Evolutionary conservation across 2,888 invertebrate species (phyloP).

Genomic region (Eumerus sabulonum): DNA sequence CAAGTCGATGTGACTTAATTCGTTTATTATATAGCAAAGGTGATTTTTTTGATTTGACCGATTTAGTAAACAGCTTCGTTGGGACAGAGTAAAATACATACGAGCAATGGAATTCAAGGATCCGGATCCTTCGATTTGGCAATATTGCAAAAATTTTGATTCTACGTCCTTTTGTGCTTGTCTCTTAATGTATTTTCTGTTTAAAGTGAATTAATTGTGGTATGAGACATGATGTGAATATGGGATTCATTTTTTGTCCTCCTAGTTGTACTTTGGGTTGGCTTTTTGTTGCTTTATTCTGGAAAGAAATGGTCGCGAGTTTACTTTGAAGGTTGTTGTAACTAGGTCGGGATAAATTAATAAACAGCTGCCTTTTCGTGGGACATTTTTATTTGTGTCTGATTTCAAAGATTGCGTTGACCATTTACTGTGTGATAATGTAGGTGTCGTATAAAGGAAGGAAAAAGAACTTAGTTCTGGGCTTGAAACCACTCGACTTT

Average conservation of each 20-base stretch:
- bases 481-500: too few relatives aligned
- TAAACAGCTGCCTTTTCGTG: too few relatives aligned
- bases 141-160: slow-evolving; percentile 23
- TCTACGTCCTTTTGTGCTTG: slow-evolving; percentile 4
- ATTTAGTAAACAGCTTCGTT: slow-evolving; percentile 32
- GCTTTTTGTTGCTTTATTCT: slow-evolving; percentile 4
- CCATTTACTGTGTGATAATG: too few relatives aligned
- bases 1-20: slow-evolving; percentile 55
- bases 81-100: slow-evolving; percentile 14
- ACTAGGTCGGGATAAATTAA: too few relatives aligned
- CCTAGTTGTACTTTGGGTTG: background rate
- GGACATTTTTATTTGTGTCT: too few relatives aligned
- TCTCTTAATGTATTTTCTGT: slow-evolving; percentile 18
- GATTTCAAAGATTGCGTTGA: too few relatives aligned
- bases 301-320: slow-evolving; percentile 24
- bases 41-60: slow-evolving; percentile 62
- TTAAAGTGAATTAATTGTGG: slow-evolving; percentile 42
- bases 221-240: slow-evolving; percentile 40
- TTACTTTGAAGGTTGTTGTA: slow-evolving; percentile 17
- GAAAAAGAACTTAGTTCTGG: too few relatives aligned
- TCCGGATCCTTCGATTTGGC: slow-evolving; percentile 21
- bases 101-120: slow-evolving; percentile 12
- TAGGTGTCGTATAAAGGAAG: too few relatives aligned
- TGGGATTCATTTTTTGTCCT: too few relatives aligned
- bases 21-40: slow-evolving; percentile 63